These are phyloP conservation scores for Phanerotoma sp. DNA, from an alignment of 2,888 invertebrate genomes.

Conservation along the genomic window DNA sequence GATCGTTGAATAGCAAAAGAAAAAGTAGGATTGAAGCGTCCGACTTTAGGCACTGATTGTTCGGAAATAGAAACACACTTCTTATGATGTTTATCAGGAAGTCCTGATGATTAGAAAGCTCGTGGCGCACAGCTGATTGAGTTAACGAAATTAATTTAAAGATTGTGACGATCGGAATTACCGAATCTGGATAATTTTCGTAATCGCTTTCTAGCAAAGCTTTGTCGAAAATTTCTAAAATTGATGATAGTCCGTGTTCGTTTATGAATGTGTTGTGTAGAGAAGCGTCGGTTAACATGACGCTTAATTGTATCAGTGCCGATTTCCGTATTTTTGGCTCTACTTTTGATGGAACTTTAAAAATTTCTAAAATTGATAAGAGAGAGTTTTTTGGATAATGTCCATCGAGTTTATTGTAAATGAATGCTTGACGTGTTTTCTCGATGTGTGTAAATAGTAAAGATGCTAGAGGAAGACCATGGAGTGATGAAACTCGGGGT, in stretches of 20 bases:
- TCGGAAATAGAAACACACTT: slow-evolving; percentile 62
- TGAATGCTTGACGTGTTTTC: slow-evolving; percentile 28
- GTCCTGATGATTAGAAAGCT: slow-evolving; percentile 60
- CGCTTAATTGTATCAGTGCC: slow-evolving; percentile 68
- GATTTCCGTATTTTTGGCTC: slow-evolving; percentile 70
- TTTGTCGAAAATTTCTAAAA: slow-evolving; percentile 58
- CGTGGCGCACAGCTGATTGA: slow-evolving; percentile 62
- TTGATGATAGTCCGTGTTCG: slow-evolving; percentile 61
- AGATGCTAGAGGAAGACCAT: slow-evolving; percentile 57
- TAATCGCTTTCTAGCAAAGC: slow-evolving; percentile 58
- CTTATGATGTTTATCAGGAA: slow-evolving; percentile 58
- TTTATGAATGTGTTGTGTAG: slow-evolving; percentile 65
- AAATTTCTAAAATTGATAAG: slow-evolving; percentile 49
- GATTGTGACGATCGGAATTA: slow-evolving; percentile 58
- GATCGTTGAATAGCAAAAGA: slow-evolving; percentile 59
- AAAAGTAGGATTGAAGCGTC: slow-evolving; percentile 60
- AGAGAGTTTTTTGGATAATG: slow-evolving; percentile 59
- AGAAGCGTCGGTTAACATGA: slow-evolving; percentile 66
- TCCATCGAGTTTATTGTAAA: slow-evolving; percentile 44
- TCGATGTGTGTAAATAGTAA: slow-evolving; percentile 52
- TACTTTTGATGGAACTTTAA: slow-evolving; percentile 54
- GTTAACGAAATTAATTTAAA: slow-evolving; percentile 60
- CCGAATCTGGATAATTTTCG: slow-evolving; percentile 60
- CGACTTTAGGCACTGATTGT: slow-evolving; percentile 59
- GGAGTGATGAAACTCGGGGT: slow-evolving; percentile 59